These are phyloP conservation scores for Portevinia maculata DNA, from an alignment of 2,888 invertebrate genomes.

Conservation along the genomic window DNA sequence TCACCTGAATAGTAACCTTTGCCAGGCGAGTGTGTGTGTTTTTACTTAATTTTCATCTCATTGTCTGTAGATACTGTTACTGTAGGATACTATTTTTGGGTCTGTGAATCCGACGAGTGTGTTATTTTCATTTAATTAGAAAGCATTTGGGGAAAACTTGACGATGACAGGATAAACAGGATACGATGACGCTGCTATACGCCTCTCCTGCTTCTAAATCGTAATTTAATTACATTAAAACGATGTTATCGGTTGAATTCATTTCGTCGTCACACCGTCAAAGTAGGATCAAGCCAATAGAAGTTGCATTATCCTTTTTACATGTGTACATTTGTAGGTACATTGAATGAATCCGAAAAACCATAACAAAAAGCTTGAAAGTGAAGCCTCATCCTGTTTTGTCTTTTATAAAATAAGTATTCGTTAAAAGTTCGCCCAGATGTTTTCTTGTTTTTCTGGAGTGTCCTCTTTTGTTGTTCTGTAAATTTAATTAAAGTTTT, in stretches of 20 bases:
- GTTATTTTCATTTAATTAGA: slow-evolving; percentile 64
- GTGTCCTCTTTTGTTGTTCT: slow-evolving; percentile 2
- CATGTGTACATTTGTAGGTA: neutral
- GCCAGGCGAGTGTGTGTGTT: slow-evolving; percentile 3
- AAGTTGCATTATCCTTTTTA: neutral
- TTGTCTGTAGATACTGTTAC: neutral
- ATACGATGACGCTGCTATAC: neutral
- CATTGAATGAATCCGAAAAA: neutral
- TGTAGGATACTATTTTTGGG: neutral
- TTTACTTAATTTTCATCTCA: neutral
- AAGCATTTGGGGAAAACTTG: slow-evolving; percentile 32
- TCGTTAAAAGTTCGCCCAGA: slow-evolving; percentile 5
- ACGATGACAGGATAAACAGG: slow-evolving; percentile 4
- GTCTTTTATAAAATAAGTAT: slow-evolving; percentile 3
- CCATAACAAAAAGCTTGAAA: neutral
- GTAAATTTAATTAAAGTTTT: slow-evolving; percentile 48
- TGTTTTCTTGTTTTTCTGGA: neutral
- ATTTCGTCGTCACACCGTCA: slow-evolving; percentile 30
- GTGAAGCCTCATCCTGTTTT: neutral
- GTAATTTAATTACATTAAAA: slow-evolving; percentile 63
- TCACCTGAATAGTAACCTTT: slow-evolving; percentile 16
- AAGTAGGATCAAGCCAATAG: slow-evolving; percentile 29
- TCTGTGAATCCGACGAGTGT: neutral
- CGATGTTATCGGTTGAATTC: slow-evolving; percentile 60
- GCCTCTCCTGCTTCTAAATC: slow-evolving; percentile 7